Percentiles rank a stretch among this genome's conserved stretches.
These are phyloP conservation scores for Pseudococcus viburni DNA, from an alignment of 2,888 invertebrate species.

Conservation along the genomic window DNA sequence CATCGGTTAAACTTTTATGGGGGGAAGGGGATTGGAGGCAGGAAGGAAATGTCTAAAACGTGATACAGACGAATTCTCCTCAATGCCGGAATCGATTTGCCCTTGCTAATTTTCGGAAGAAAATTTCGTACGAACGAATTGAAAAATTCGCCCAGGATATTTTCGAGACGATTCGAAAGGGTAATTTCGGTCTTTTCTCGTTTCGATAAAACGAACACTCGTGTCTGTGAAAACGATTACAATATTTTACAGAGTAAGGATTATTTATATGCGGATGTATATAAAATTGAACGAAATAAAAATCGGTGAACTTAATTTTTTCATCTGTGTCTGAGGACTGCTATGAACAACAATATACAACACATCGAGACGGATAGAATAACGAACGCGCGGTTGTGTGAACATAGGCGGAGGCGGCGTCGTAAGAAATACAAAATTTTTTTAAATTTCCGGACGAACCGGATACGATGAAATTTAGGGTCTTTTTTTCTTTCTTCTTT, in stretches of 20 bases:
- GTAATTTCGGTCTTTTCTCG: neutral
- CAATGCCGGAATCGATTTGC: neutral
- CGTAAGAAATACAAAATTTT: neutral
- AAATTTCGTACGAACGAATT: neutral
- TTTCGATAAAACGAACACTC: neutral
- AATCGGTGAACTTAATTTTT: conserved; percentile 45
- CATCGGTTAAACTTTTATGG: neutral
- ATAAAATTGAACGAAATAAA: conserved; percentile 29
- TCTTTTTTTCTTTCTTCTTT: neutral
- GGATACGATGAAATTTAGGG: neutral
- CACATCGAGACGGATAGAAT: neutral
- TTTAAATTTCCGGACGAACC: neutral
- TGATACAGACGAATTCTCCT: neutral
- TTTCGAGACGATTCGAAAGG: neutral
- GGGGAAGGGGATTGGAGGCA: too few species aligned
- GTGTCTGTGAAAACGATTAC: neutral
- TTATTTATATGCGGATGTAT: neutral
- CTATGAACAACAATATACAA: neutral
- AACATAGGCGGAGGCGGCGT: neutral
- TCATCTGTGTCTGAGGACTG: neutral
- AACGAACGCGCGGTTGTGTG: conserved; percentile 4
- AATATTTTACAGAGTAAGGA: neutral
- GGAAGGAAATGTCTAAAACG: neutral
- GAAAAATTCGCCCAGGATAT: too few species aligned
- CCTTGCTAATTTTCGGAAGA: neutral